Evolutionary conservation across 2,797 vertebrate genomes (phyloP).

Genomic region (Myiothlypis coronata): DNA sequence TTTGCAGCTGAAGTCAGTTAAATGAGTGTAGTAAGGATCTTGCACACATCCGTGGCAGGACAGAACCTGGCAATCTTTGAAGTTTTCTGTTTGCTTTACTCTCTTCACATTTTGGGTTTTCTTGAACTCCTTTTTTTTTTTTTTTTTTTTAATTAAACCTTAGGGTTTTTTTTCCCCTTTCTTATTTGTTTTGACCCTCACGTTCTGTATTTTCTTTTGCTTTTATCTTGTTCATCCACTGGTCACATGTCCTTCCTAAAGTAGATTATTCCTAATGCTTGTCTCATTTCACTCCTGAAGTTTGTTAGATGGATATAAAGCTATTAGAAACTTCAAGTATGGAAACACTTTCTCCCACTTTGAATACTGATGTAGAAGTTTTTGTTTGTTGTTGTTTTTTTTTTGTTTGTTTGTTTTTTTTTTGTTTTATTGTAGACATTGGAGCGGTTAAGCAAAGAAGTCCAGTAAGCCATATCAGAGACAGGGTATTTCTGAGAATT

Average conservation of each 20-base stretch:
- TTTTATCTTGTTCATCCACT: neutral
- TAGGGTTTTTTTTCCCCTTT: fast-evolving
- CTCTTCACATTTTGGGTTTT: neutral
- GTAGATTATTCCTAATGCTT: neutral
- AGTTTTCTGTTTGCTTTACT: neutral
- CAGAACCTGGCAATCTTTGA: neutral
- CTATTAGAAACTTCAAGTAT: neutral
- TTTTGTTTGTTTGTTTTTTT: too few species aligned
- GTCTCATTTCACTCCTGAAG: neutral
- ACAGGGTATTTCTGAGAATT: neutral
- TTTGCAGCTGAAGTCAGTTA: neutral
- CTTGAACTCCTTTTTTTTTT: neutral
- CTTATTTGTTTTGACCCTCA: neutral
- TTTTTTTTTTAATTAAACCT: neutral
- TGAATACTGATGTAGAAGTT: neutral
- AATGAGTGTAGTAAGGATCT: neutral
- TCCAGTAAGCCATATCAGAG: neutral
- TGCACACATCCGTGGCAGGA: neutral
- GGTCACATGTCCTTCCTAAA: neutral
- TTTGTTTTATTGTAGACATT: neutral
- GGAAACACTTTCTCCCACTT: neutral
- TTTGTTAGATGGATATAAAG: neutral
- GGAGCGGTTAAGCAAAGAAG: neutral
- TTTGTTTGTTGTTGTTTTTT: neutral
- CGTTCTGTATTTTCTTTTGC: neutral